A percentile compares a stretch with the other conserved stretches of the same genome.
Evolutionary conservation across 2,888 invertebrate genomes (phyloP).

Genomic region (Agrotis ipsilon): DNA sequence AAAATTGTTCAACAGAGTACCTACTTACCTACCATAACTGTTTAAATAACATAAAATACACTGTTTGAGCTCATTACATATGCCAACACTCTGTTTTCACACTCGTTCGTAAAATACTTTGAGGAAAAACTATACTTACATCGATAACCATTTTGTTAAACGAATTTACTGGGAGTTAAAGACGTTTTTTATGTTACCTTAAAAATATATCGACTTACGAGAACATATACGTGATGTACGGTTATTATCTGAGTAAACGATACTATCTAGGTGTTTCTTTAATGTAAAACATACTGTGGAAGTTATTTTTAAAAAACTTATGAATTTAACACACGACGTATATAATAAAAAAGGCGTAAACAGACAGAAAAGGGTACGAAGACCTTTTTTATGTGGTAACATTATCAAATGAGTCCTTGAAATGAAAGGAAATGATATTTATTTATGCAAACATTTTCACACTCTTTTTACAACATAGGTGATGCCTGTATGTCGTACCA

Average conservation of each 20-base stretch:
- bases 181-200: slow-evolving; percentile 2
- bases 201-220: slow-evolving; percentile 20
- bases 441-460: too few species aligned
- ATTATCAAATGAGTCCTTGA: too few species aligned
- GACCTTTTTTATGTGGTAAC: too few species aligned
- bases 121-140: slow-evolving; percentile 13
- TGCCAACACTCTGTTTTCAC: slow-evolving; percentile 33
- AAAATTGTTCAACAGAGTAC: slow-evolving; percentile 18
- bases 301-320: neutral
- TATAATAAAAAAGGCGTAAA: too few species aligned
- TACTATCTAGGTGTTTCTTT: neutral
- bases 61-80: slow-evolving; percentile 37
- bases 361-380: too few species aligned
- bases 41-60: slow-evolving; percentile 29
- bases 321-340: too few species aligned
- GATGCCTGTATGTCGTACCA: too few species aligned
- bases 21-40: too few species aligned
- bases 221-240: slow-evolving; percentile 1
- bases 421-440: too few species aligned
- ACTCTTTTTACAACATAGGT: too few species aligned
- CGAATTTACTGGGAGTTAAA: slow-evolving; percentile 12
- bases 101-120: slow-evolving; percentile 28
- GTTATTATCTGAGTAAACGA: slow-evolving; percentile 24
- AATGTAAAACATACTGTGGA: neutral
- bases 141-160: slow-evolving; percentile 17